Evolutionary conservation across 2,888 invertebrate species (phyloP), one percentile per base, ranked within the genome.

Genomic region (Drosophila testacea): DNA sequence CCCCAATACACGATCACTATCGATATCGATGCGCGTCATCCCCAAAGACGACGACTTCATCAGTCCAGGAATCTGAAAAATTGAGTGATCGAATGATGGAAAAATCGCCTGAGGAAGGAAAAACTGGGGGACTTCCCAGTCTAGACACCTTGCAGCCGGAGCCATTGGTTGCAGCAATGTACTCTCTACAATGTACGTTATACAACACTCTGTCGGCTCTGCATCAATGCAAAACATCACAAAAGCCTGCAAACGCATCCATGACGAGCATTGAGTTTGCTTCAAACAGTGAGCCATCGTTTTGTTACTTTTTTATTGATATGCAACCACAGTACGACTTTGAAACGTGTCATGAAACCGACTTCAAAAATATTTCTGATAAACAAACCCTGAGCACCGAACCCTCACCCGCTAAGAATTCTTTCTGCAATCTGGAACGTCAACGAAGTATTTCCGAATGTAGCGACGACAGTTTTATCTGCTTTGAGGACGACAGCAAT

Each of bases 391-490:
- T 6, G 4, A 42, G 36, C n/a, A 42, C 10, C 22, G 34, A 16
- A 30, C 11, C 22, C 3, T 11, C 55, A 34, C 28, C 61, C 2
- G 7, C 42, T 4, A 48, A 57, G n/a, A 52, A 34, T 39, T 51
- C 48, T 22, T 42, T 22, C 44, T 51, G 44, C 13, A 34, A 30
- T 1, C 4, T 69, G 3, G 65, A 67, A 5, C 83, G 83, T 16
- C 83, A 88, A 52, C 69, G 83, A 22, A 88, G 86, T 32, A 52
- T 85, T 50, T 84, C 84, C 7, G 84, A 84, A 32, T 73, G 84
- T 42, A 84, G 84, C 51, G 84, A 84, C 27, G 88, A 84, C 13
- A 84, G 84, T 66, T 84, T 84, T 4, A 84, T 84, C 41, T 88
- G 84, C 59, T 84, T 84, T n/a, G 79, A 82, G 51, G 84, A 64